phyloP scores from a whole-genome alignment of 2,888 invertebrate species.

The Priocnemis perturbator region DNA sequence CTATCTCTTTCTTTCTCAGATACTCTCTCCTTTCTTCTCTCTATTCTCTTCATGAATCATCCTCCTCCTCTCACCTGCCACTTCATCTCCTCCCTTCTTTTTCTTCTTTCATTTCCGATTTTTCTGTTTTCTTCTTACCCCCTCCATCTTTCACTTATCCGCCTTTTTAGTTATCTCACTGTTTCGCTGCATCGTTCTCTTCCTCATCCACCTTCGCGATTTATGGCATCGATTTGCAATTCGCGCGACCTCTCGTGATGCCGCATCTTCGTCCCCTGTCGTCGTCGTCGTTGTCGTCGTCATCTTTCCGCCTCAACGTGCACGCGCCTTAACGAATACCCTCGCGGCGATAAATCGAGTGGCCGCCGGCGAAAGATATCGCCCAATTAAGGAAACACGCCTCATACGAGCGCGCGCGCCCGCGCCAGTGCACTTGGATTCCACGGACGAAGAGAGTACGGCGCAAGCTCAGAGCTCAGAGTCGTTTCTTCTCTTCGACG shows the following conservation, averaged over 20 bases:
- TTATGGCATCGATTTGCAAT: slow-evolving; percentile 52
- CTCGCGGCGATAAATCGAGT: slow-evolving; percentile 27
- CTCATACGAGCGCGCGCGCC: slow-evolving; percentile 15
- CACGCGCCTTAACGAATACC: slow-evolving; percentile 30
- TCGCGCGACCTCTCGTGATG: slow-evolving; percentile 40
- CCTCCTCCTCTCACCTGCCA: neutral
- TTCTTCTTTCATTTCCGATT: neutral
- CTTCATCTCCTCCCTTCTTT: neutral
- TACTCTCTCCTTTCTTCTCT: slow-evolving; percentile 12
- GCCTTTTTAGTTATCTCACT: neutral
- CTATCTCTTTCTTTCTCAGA: slow-evolving; percentile 9
- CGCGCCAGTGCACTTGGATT: neutral
- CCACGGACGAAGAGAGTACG: neutral
- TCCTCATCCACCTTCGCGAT: slow-evolving; percentile 22
- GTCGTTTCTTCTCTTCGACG: neutral
- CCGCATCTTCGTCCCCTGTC: neutral
- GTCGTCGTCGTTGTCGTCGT: slow-evolving; percentile 21
- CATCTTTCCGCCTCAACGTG: slow-evolving; percentile 22
- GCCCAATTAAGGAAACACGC: slow-evolving; percentile 55
- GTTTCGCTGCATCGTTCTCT: neutral
- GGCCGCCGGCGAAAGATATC: slow-evolving; percentile 44
- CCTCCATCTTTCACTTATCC: slow-evolving; percentile 24
- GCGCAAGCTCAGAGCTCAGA: neutral
- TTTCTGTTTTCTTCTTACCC: neutral
- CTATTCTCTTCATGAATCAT: neutral